Percentiles rank a stretch among this genome's conserved stretches.
Conservation (phyloP, 2,113 vertebrate genomes). For the Otolemur garnettii region DNA sequence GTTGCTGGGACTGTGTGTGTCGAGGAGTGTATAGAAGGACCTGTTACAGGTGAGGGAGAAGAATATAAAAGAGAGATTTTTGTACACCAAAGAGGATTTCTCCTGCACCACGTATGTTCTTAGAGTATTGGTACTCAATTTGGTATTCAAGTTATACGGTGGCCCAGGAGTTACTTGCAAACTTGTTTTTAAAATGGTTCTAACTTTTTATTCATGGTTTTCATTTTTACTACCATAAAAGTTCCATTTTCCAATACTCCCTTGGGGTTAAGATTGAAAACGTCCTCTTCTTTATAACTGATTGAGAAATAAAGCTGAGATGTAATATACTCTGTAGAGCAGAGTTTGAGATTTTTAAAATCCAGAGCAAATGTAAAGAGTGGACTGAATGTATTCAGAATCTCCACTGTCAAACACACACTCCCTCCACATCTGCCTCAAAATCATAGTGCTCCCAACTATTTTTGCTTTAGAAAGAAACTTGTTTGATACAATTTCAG, state of each 20-base stretch:
- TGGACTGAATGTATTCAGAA: conserved; percentile 1
- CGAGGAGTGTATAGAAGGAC: background rate
- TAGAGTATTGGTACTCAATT: background rate
- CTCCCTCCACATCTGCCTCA: background rate
- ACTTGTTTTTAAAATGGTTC: conserved; percentile 1
- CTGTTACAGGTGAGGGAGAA: background rate
- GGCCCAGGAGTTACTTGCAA: background rate
- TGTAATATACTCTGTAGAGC: background rate
- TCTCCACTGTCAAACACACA: background rate
- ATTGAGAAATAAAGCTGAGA: conserved; percentile 63
- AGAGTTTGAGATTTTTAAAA: background rate
- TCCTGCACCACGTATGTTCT: background rate
- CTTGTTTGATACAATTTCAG: background rate
- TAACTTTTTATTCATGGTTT: background rate
- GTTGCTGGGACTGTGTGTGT: background rate
- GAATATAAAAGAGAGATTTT: background rate
- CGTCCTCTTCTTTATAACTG: background rate
- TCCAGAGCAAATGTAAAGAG: background rate
- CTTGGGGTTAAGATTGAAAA: conserved; percentile 20
- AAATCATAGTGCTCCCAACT: background rate
- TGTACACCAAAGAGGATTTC: background rate
- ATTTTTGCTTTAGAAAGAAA: conserved; percentile 33
- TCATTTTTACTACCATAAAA: conserved; percentile 29
- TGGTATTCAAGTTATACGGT: background rate
- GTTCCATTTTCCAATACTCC: background rate